Evolutionary conservation across 2,888 invertebrate genomes (phyloP), one percentile per base, ranked within the genome.

Genomic region (Asteroscopus sphinx): DNA sequence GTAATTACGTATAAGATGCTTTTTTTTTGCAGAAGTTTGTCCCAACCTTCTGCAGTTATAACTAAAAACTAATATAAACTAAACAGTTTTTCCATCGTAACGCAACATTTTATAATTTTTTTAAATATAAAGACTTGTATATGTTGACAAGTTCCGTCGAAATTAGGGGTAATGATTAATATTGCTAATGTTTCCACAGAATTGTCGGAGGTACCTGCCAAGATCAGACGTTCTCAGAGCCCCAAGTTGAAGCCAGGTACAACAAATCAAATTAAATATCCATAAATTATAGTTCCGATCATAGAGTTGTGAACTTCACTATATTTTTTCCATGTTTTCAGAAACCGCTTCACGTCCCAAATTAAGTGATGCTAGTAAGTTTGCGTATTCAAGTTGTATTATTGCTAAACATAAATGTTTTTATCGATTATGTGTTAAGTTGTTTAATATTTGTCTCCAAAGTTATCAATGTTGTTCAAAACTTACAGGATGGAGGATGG

Each of bases 401-500:
- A 28, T 32, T 41, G 8, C 5, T 25, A 42, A 26, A 40, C 21
- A 6, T 36, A 17, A n/a, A 16, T 6, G 28, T 39, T 35, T 21
- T 1, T 11, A 15, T 9, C 11, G 25, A 30, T 11, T 26, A 17
- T 28, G 12, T 46, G 30, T 13, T 12, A 16, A 25, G 12, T 51
- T 15, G 28, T 33, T 8, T 9, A 36, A 15, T 40, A 11, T 6
- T 30, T 30, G 16, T 25, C n/a, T 36, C 39, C 13, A 26, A 30
- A 16, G 51, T 52, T 59, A 52, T 59, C 55, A 64, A 40, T 49
- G n/a, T 40, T 39, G 15, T 56, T 41, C 54, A 15, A 47, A 44
- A 37, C 36, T 89, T 91, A 72, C 90, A 90, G 91, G 84, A 66
- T 89, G 88, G 89, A 76, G 75, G 60, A 16, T 82, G 32, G 53